These are phyloP conservation scores for Sarcophaga peregrina DNA, from an alignment of 1,140 invertebrate genomes.

Conservation along the genomic window DNA sequence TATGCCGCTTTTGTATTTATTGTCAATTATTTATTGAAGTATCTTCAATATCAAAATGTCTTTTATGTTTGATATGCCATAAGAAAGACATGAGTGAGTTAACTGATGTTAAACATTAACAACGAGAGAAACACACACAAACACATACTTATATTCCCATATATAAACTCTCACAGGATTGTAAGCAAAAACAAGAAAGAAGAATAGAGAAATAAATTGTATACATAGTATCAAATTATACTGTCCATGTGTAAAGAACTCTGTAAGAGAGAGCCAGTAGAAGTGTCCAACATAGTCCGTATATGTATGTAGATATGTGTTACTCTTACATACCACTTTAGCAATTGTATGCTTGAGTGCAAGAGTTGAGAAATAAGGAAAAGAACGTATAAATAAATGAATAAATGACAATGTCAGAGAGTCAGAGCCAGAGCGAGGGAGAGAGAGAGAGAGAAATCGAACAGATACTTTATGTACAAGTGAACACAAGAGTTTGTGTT, in stretches of 20 bases:
- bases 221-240: no score
- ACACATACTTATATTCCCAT: not conserved
- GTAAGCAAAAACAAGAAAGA: no score
- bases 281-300: not conserved
- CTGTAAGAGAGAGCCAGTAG: no score
- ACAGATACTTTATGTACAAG: not conserved
- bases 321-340: not conserved
- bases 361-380: not conserved
- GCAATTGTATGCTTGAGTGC: constrained; percentile 14
- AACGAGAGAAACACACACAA: not conserved
- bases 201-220: no score
- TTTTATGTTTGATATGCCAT: constrained; percentile 18
- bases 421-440: not conserved
- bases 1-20: not conserved
- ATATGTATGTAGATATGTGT: not conserved
- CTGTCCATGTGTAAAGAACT: no score
- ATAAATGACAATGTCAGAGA: not conserved
- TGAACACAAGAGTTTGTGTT: no score
- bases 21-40: constrained; percentile 19
- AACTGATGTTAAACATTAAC: constrained; percentile 19
- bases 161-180: no score
- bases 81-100: constrained; percentile 21
- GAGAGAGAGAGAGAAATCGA: not conserved
- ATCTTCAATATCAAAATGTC: constrained; percentile 19
- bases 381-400: constrained; percentile 1